Evolutionary conservation across 2,888 invertebrate genomes (phyloP), one percentile per base, ranked within the genome.

Genomic region (Rhyacophila evoluta): DNA sequence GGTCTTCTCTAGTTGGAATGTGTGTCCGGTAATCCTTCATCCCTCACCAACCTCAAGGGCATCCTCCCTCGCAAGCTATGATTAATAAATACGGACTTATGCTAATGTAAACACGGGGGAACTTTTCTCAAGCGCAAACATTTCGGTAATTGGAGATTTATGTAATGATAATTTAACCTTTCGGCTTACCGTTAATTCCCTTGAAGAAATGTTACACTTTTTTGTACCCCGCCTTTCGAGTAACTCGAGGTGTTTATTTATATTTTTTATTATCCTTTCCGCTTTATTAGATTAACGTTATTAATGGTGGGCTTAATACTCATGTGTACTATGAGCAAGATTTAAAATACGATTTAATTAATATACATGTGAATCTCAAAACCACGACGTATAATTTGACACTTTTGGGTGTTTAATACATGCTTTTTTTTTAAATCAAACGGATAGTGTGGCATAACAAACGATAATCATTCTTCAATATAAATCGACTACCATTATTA

Each of bases 131-230:
- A 2, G 10, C 55, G 55, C 55, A 55, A 55, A 55, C 55, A 19
- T 55, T 55, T 55, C 19, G 55, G 55, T 55, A 55, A 55, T 55
- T 55, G 55, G 55, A 55, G 55, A 55, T 55, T 55, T 55, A 55
- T 55, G 55, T 55, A 19, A 55, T 55, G 55, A 19, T 55, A 55
- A 55, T 55, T 25, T 55, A 55, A 55, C 55, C 55, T 55, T 25
- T 19, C 25, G 19, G 55, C 19, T 55, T 55, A 55, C 55, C 25
- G 55, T 15, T 55, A 55, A 55, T 55, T 19, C 55, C 55, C 55
- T 19, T 25, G 55, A 55, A 55, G 55, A 55, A 55, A 55, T 55
- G 55, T 55, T 15, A 55, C 19, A 55, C 55, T 55, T 55, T 55
- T 33, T 33, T 33, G 29, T 55, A 19, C 19, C 19, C 25, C 10